Evolutionary conservation across 2,113 vertebrate genomes (phyloP), one percentile per base, ranked within the genome.

Genomic region (Nerophis lumbriciformis): DNA sequence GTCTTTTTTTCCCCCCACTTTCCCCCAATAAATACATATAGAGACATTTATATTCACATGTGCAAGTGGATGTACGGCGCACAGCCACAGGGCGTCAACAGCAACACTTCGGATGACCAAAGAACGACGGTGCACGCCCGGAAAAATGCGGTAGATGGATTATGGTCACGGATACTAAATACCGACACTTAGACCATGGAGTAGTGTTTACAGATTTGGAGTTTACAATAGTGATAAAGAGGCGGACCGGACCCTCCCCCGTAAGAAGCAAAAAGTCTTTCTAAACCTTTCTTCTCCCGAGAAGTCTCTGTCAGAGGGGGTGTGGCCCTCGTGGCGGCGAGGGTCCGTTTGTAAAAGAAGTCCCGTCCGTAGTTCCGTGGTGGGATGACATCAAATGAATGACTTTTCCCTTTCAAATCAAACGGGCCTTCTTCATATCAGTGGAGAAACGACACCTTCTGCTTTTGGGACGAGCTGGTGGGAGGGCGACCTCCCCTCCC

Each of bases 131-230:
- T 28, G 52, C 7, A 15, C 57, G 36, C 70, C 73, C 72, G 10
- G 12, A 45, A 77, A 83, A 57, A 85, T 81, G 72, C 73, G 65
- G 70, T 72, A 77, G 75, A 68, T 77, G 77, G 73, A 85, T 80
- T 80, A 84, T 87, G 84, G 77, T 83, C 82, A 89, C 85, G 42
- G 76, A 85, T 87, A 88, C 85, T 83, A 28, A 28, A 85, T 82
- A 89, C 77, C 85, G 77, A 89, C 84, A 89, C 78, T 63, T 80
- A 87, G 72, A 81, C 87, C 87, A 89, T 81, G 67, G 79, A 87
- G 73, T 80, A 88, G 75, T 76, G 69, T 86, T 87, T 79, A 85
- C 76, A 85, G 66, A 79, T 85, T 12, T 81, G 80, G 79, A 85
- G 74, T 86, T 84, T 83, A 89, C 76, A 86, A 72, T 81, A 72